phyloP scores from a whole-genome alignment of 2,888 invertebrate species.

The Cerceris rybyensis region DNA sequence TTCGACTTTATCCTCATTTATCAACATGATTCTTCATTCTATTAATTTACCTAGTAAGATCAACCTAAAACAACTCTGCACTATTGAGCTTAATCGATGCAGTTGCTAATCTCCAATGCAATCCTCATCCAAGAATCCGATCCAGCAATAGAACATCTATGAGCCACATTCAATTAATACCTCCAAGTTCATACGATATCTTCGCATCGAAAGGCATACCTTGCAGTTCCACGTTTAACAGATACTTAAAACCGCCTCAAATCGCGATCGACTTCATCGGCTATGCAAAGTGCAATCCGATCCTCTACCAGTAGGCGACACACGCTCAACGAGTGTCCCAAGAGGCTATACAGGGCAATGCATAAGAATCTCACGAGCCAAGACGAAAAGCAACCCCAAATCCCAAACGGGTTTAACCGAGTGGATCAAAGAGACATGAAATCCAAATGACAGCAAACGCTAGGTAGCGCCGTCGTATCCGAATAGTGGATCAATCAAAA shows the following conservation, averaged over 20 bases:
- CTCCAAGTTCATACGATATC: neutral
- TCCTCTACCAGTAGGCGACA: neutral
- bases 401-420: constrained; percentile 2
- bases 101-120: too few species aligned
- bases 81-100: too few species aligned
- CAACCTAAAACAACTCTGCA: too few species aligned
- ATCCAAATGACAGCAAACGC: neutral
- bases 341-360: neutral
- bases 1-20: too few species aligned
- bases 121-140: too few species aligned
- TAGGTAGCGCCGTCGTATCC: neutral
- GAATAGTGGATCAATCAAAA: constrained; percentile 29
- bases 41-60: too few species aligned
- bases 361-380: neutral
- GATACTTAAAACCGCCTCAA: neutral
- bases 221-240: neutral
- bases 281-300: neutral
- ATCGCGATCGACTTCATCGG: neutral
- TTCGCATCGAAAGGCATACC: neutral
- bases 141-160: too few species aligned
- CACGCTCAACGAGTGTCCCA: neutral
- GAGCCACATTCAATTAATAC: too few species aligned
- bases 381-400: constrained; percentile 1
- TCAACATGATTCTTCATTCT: too few species aligned
- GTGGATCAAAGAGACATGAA: neutral